A percentile compares a stretch with the other conserved stretches of the same genome.
phyloP scores from a whole-genome alignment of 1,140 invertebrate species.

The Danaus melanippus region DNA sequence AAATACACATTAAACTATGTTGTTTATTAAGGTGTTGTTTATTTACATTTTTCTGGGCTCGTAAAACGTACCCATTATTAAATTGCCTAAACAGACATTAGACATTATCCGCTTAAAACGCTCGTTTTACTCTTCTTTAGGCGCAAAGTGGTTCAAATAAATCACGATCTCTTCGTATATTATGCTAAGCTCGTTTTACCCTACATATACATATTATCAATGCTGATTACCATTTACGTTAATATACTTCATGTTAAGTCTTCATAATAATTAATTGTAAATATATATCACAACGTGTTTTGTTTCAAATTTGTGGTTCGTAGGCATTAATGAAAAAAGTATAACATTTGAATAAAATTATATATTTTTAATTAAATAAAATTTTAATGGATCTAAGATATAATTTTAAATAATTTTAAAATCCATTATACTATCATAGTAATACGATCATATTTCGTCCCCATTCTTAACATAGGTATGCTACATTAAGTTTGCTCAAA shows the following conservation, averaged over 20 bases:
- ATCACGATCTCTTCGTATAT: constrained; percentile 13
- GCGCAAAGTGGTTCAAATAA: constrained; percentile 24
- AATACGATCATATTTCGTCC: no score
- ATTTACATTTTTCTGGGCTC: constrained; percentile 2
- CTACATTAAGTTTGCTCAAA: no score
- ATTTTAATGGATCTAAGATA: no score
- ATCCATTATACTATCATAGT: no score
- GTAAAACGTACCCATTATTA: constrained; percentile 18
- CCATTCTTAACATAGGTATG: no score
- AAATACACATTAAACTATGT: no score
- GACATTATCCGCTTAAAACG: constrained; percentile 14
- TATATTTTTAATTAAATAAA: no score
- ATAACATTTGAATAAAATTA: no score
- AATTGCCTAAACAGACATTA: constrained; percentile 15
- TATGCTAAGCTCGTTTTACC: constrained; percentile 25
- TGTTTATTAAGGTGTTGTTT: no score
- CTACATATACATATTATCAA: constrained; percentile 25
- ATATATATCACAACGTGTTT: background rate
- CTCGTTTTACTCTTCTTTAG: constrained; percentile 20
- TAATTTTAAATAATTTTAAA: no score
- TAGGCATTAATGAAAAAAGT: no score
- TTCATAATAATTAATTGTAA: constrained; percentile 2
- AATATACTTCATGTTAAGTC: background rate
- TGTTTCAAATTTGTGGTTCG: no score
- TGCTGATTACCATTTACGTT: constrained; percentile 20